Evolutionary conservation across 2,797 vertebrate species (phyloP).

Genomic region (Leptodactylus fallax): DNA sequence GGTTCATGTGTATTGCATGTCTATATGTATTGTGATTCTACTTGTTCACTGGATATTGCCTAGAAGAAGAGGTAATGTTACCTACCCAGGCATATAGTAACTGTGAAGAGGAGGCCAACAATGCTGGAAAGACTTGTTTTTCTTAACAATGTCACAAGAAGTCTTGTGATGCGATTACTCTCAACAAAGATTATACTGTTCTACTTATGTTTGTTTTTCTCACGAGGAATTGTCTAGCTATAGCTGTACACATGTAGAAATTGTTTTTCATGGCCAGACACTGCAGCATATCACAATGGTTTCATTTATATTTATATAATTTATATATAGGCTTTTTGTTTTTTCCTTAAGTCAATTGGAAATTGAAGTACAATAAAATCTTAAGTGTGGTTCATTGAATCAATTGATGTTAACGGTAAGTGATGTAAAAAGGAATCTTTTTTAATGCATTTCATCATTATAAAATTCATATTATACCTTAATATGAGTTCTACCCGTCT

Average conservation of each 20-base stretch:
- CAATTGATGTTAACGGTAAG: too few species aligned
- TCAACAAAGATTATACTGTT: constrained; percentile 67
- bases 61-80: background rate
- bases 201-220: constrained; percentile 70
- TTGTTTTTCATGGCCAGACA: background rate
- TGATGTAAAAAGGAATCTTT: too few species aligned
- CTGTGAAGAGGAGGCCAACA: constrained; percentile 1
- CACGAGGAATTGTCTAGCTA: constrained; percentile 62
- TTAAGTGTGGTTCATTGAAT: too few species aligned
- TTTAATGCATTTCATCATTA: too few species aligned
- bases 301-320: too few species aligned
- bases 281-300: background rate
- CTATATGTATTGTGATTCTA: background rate
- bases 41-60: background rate
- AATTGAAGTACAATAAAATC: background rate
- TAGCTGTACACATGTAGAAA: background rate
- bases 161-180: constrained; percentile 71
- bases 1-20: background rate
- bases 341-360: background rate
- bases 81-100: background rate
- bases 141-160: constrained; percentile 66
- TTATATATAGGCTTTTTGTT: too few species aligned
- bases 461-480: too few species aligned
- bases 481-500: too few species aligned
- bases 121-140: constrained; percentile 71